Evolutionary conservation across 1,140 invertebrate species (phyloP), one percentile per base, ranked within the genome.

Genomic region (Bombus soroeensis): DNA sequence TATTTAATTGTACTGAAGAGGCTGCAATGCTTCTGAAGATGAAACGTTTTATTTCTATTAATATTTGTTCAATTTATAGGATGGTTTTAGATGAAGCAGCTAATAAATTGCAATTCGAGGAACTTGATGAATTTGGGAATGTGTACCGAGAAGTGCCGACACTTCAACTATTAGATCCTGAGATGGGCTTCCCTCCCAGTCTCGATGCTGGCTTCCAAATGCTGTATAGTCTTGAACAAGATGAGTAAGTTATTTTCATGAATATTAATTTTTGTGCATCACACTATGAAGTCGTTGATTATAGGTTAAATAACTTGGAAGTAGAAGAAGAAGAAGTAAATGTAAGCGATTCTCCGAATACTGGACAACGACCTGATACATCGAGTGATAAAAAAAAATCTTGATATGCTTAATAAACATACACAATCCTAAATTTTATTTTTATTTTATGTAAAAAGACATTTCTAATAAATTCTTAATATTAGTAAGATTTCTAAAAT

Each of bases 181-280:
- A 95, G 77, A 93, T 94, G 85, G 94, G 95, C 22, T 95, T 95
- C 78, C 94, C 95, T 15, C 94, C 94, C 10, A 95, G 95, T 81
- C 93, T 96, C 41, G 95, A 96, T 89, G 94, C 95, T 72, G 95
- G 95, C 32, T 96, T 96, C 88, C 95, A 96, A 90, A 96, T 96
- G 95, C 89, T 96, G 34, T 95, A 96, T 53, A 96, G 93, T 70
- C 91, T 96, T 73, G 95, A 96, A 87, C 95, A 96, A 83, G 95
- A 95, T 66, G 94, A 95, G 92, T 95, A 94, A 93, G 91, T 87
- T 79, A 47, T 66, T 70, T 82, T 25, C 72, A 9, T 13, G 59
- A 43, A 70, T 70, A 28, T 28, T 47, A 64, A 34, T 34, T 59
- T 70, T 47, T 6, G 25, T 41, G 34, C 2, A 41, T 15, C 59